Percentiles rank a stretch among this genome's conserved stretches.
phyloP scores from a whole-genome alignment of 2,888 invertebrate genomes.

The Rhagonycha fulva region DNA sequence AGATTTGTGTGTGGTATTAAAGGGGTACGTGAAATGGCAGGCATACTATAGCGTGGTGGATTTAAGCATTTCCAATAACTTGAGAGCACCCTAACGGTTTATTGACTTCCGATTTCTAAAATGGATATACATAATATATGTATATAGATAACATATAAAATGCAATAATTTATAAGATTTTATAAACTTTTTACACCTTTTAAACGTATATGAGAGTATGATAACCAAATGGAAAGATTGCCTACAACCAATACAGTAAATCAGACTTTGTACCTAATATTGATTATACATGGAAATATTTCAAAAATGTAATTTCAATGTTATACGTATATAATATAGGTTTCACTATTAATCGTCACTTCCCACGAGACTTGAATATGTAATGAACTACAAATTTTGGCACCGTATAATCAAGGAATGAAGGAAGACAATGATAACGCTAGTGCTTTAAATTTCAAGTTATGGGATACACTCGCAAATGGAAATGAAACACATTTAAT shows the following conservation, averaged over 20 bases:
- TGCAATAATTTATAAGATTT: conserved; percentile 15
- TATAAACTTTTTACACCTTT: conserved; percentile 19
- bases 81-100: conserved; percentile 20
- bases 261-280: background rate
- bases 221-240: conserved; percentile 5
- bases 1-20: conserved; percentile 34
- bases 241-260: background rate
- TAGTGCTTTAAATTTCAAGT: conserved; percentile 18
- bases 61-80: conserved; percentile 29
- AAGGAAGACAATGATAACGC: conserved; percentile 14
- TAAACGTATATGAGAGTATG: background rate
- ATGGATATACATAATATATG: conserved; percentile 19
- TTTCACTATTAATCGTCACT: conserved; percentile 17
- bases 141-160: conserved; percentile 17
- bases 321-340: conserved; percentile 11
- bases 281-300: background rate
- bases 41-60: conserved; percentile 28
- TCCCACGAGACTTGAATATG: conserved; percentile 18
- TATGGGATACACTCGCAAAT: conserved; percentile 20
- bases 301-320: background rate
- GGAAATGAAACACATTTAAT: conserved; percentile 21
- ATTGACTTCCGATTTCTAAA: conserved; percentile 30
- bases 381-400: conserved; percentile 24
- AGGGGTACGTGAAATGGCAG: conserved; percentile 33
- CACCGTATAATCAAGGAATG: conserved; percentile 18